phyloP scores from a whole-genome alignment of 2,797 vertebrate genomes.

The Arctocebus calabarensis region DNA sequence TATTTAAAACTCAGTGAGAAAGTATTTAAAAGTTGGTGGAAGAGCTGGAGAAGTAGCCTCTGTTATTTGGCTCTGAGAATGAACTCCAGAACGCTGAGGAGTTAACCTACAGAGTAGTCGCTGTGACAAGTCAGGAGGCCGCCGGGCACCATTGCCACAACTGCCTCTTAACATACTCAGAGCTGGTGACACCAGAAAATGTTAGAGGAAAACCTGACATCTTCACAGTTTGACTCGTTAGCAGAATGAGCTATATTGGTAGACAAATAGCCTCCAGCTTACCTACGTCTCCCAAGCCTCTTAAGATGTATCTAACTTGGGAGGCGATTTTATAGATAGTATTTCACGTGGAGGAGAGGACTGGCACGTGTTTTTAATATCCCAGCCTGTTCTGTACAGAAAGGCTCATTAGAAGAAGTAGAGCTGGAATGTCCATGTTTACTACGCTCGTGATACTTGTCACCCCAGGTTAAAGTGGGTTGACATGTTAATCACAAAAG shows the following conservation, averaged over 20 bases:
- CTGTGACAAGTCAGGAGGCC: not conserved
- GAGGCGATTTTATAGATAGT: not conserved
- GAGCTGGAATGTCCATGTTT: not conserved
- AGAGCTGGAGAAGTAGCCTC: not conserved
- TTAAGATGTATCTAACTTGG: not conserved
- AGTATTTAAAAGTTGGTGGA: not conserved
- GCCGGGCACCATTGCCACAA: not conserved
- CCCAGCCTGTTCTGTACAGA: not conserved
- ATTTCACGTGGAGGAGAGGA: not conserved
- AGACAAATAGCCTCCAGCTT: not conserved
- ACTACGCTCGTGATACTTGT: not conserved
- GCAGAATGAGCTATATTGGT: not conserved
- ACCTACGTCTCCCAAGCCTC: not conserved
- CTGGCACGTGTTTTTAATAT: not conserved
- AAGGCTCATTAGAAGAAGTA: not conserved
- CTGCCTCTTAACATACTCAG: not conserved
- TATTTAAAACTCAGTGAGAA: not conserved
- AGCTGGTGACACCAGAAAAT: not conserved
- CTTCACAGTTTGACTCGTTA: not conserved
- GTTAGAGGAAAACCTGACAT: not conserved
- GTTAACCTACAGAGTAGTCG: not conserved
- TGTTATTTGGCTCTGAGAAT: not conserved
- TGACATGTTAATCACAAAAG: not conserved
- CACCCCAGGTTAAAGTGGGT: not conserved
- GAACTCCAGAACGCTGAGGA: not conserved